These are phyloP conservation scores for Philonicus albiceps DNA, from an alignment of 2,888 invertebrate genomes.

Conservation along the genomic window DNA sequence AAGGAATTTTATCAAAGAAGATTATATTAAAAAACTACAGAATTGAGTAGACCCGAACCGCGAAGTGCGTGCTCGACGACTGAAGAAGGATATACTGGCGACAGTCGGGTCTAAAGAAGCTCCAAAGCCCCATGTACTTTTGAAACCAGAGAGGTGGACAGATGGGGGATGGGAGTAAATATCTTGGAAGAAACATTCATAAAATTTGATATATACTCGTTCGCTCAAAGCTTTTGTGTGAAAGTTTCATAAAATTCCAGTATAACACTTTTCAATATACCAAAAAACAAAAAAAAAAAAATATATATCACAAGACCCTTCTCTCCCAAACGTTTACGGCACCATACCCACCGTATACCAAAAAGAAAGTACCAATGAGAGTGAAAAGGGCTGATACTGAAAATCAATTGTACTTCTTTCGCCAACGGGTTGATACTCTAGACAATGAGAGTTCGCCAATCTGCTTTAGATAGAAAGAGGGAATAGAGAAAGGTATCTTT, in stretches of 20 bases:
- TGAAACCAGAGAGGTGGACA: too few relatives aligned
- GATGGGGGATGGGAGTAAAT: not conserved
- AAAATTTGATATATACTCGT: conserved; percentile 17
- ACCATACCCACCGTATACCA: not conserved
- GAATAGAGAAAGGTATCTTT: not conserved
- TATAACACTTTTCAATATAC: not conserved
- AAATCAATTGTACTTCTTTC: not conserved
- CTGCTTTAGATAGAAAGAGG: not conserved
- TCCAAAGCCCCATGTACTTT: not conserved
- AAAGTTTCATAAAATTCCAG: not conserved
- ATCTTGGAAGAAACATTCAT: not conserved
- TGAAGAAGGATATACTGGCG: conserved; percentile 45
- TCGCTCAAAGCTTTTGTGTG: not conserved
- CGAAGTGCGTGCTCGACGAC: conserved; percentile 49
- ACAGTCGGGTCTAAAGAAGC: not conserved
- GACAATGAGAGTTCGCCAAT: not conserved
- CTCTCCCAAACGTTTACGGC: not conserved
- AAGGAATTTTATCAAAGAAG: not conserved
- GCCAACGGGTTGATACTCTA: not conserved
- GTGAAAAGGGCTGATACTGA: not conserved
- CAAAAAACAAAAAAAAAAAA: too few relatives aligned
- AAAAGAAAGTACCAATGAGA: conserved; percentile 4
- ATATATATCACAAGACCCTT: not conserved
- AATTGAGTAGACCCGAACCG: conserved; percentile 46
- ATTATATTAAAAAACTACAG: conserved; percentile 12